Conservation (phyloP, 2,113 vertebrate species). For the Podarcis cretensis region DNA sequence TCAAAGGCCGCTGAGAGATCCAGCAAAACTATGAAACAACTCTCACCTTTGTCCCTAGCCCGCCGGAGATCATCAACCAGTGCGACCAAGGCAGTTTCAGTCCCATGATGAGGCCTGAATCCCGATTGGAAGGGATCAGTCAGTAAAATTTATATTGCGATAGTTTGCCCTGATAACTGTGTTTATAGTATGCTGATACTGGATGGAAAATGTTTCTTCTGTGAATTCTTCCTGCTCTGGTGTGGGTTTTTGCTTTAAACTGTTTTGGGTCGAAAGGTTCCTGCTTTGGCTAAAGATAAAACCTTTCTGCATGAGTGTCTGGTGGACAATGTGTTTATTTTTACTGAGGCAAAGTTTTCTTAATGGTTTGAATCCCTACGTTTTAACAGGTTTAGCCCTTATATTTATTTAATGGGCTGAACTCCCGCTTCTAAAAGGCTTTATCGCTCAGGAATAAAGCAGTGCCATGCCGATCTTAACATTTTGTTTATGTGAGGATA, state of each 20-base stretch:
- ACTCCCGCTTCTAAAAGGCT: constrained; percentile 42
- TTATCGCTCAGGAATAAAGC: constrained; percentile 36
- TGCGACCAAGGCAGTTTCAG: too few relatives aligned
- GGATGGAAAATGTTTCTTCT: constrained; percentile 49
- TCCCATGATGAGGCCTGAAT: too few relatives aligned
- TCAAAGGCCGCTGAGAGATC: too few relatives aligned
- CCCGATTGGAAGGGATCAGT: background rate
- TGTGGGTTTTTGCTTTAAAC: constrained; percentile 56
- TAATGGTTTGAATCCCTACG: constrained; percentile 51
- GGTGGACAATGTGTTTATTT: constrained; percentile 62
- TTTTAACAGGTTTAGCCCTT: constrained; percentile 49
- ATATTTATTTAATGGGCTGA: constrained; percentile 58
- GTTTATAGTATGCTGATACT: constrained; percentile 42
- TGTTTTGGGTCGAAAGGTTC: constrained; percentile 53
- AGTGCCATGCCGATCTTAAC: background rate
- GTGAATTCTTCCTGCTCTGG: constrained; percentile 28
- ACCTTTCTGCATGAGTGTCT: constrained; percentile 51
- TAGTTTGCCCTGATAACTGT: constrained; percentile 53
- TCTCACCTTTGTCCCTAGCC: too few relatives aligned
- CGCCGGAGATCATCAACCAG: too few relatives aligned
- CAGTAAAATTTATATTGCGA: constrained; percentile 55
- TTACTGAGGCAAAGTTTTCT: constrained; percentile 52
- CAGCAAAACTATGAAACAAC: too few relatives aligned
- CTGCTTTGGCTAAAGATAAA: constrained; percentile 62
- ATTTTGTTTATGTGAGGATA: constrained; percentile 41